A percentile compares a stretch with the other conserved stretches of the same genome.
Evolutionary conservation across 2,888 invertebrate genomes (phyloP).

Genomic region (Platerodrilus igneus): DNA sequence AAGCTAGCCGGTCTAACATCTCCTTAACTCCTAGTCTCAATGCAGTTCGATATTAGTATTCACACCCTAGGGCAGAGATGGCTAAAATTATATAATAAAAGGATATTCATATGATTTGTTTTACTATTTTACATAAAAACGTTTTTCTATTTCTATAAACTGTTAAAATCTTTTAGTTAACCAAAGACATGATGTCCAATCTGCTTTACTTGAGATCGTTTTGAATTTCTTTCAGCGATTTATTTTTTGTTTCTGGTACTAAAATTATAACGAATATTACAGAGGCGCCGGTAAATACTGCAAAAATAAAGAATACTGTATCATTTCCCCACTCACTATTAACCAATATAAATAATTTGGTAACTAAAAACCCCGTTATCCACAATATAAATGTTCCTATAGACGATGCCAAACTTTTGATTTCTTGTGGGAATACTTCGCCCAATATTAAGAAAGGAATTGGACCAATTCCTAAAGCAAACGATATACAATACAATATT

Average conservation of each 20-base stretch:
- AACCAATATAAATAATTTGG: slow-evolving; percentile 61
- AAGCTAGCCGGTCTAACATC: too few relatives aligned
- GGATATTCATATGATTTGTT: too few relatives aligned
- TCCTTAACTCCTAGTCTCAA: too few relatives aligned
- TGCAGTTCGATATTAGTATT: too few relatives aligned
- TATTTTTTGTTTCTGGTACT: slow-evolving; percentile 49
- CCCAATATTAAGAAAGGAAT: slow-evolving; percentile 76
- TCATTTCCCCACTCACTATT: slow-evolving; percentile 53
- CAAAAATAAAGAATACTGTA: slow-evolving; percentile 68
- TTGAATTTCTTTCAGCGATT: slow-evolving; percentile 27
- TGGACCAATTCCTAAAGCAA: slow-evolving; percentile 76
- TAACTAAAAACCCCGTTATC: slow-evolving; percentile 69
- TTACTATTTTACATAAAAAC: too few relatives aligned
- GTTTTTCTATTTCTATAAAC: too few relatives aligned
- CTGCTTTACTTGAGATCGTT: too few relatives aligned
- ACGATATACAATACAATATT: slow-evolving; percentile 69
- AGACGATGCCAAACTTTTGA: slow-evolving; percentile 68
- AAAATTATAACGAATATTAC: slow-evolving; percentile 62
- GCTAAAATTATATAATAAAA: too few relatives aligned
- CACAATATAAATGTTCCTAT: slow-evolving; percentile 73
- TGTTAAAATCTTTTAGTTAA: too few relatives aligned
- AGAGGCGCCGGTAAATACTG: slow-evolving; percentile 58
- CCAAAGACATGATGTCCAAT: too few relatives aligned
- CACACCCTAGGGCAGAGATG: too few relatives aligned
- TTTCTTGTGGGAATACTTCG: slow-evolving; percentile 71